A percentile compares a stretch with the other conserved stretches of the same genome.
phyloP scores from a whole-genome alignment of 2,797 vertebrate species.

The Schizopygopsis malacanthus region DNA sequence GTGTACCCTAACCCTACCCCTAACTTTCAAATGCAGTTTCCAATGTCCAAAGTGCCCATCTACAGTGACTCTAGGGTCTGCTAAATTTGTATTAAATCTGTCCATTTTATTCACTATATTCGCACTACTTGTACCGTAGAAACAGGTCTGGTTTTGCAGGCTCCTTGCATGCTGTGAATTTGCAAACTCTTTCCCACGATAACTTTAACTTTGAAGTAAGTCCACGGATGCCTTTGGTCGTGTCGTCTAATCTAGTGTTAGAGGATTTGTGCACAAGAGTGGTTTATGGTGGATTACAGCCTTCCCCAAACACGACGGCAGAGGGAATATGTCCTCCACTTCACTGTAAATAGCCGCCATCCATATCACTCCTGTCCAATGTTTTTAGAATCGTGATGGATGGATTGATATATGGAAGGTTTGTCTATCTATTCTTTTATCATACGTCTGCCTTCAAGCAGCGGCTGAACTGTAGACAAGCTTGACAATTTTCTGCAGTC shows the following conservation, averaged over 20 bases:
- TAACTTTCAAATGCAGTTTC: too few species aligned
- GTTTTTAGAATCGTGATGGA: background rate
- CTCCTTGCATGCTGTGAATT: constrained; percentile 5
- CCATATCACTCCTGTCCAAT: background rate
- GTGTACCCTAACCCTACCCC: too few species aligned
- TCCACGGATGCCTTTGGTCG: constrained; percentile 1
- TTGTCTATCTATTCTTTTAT: constrained; percentile 21
- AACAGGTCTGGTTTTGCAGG: background rate
- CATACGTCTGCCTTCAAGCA: background rate
- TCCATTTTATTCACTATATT: background rate
- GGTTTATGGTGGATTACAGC: constrained; percentile 40
- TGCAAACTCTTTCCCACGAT: constrained; percentile 10
- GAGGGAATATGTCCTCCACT: background rate
- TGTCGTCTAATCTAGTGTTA: constrained; percentile 34
- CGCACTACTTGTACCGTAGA: background rate
- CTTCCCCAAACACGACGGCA: constrained; percentile 24
- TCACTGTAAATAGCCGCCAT: background rate
- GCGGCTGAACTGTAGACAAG: background rate
- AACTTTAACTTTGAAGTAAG: constrained; percentile 26
- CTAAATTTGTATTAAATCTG: background rate
- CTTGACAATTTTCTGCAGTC: background rate
- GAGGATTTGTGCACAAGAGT: constrained; percentile 38
- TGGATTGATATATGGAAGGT: background rate
- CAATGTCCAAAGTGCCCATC: too few species aligned
- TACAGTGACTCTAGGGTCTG: background rate